Base-by-base conservation (phyloP, 2,113 vertebrate species). In the Solenodon paradoxus region DNA sequence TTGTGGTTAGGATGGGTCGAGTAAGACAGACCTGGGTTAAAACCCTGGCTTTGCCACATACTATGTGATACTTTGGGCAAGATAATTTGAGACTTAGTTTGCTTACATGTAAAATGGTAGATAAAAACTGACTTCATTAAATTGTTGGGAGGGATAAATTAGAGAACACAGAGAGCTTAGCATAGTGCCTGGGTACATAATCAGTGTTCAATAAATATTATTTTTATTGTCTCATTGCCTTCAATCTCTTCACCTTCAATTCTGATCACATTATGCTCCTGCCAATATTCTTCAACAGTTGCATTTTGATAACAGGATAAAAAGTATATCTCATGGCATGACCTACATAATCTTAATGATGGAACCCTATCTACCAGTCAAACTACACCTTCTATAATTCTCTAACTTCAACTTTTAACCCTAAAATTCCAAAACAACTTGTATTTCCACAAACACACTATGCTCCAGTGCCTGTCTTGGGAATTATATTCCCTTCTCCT, bases 341-440 rank as follows among this genome's bases (percentile, higher is more conserved):
- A 26, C 61, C 30, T 94, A 88, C 30, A 85, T 66, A 95, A 92
- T 88, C 22, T 84, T 75, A 77, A 92, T 57, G 26, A 75, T 79
- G 47, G 10, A 75, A 40, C 40, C 2, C 13, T 57, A 81, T 35
- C 20, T 90, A 49, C n/a, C 19, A 61, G 64, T 75, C 69, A 82
- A 72, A n/a, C 2, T 83, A 90, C 42, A 80, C 77, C 10, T 95
- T 87, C 40, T 80, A 15, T n/a, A 95, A 66, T 72, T 94, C 57
- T 92, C 26, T 80, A 68, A 28, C 38, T 80, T 94, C 66, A 94
- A 88, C 16, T 86, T 92, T 90, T 68, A 78, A 72, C n/a, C n/a
- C 28, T 94, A 83, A 81, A 85, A 89, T 81, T 91, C 19, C 69
- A 71, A 91, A 79, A 96, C 7, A 24, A n/a, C 66, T 42, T 79